A percentile compares a stretch with the other conserved stretches of the same genome.
phyloP scores from a whole-genome alignment of 2,888 invertebrate species.

The Coremacera marginata region DNA sequence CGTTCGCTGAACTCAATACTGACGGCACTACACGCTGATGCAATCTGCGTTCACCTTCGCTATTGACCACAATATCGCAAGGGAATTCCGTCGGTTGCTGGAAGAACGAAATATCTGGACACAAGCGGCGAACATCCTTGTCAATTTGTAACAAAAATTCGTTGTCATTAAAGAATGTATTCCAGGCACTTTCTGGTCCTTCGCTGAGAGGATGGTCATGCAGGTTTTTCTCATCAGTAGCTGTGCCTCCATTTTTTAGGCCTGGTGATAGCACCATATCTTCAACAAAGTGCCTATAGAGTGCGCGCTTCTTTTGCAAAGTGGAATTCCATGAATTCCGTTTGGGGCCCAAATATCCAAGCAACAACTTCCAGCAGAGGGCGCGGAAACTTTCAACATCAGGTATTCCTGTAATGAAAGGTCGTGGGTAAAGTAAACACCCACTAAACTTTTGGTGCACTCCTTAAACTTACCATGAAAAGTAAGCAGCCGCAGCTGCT shows the following conservation, averaged over 20 bases:
- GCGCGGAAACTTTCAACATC: conserved; percentile 87
- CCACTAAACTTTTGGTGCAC: conserved; percentile 23
- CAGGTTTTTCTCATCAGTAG: conserved; percentile 58
- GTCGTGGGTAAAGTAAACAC: not conserved
- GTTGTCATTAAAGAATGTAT: conserved; percentile 94
- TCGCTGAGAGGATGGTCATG: conserved; percentile 92
- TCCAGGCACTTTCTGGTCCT: conserved; percentile 96
- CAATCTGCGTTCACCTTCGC: conserved; percentile 84
- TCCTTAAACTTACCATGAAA: conserved; percentile 78
- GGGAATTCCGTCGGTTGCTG: conserved; percentile 94
- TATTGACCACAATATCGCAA: conserved; percentile 83
- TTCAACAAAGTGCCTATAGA: conserved; percentile 87
- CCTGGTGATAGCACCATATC: conserved; percentile 92
- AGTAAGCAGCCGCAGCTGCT: conserved; percentile 77
- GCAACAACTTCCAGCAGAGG: conserved; percentile 88
- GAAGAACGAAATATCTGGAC: conserved; percentile 98
- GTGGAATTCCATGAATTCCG: conserved; percentile 78
- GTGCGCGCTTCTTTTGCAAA: conserved; percentile 80
- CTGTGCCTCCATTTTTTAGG: conserved; percentile 62
- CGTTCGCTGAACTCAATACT: conserved; percentile 86
- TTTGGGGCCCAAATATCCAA: conserved; percentile 85
- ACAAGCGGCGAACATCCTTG: conserved; percentile 93
- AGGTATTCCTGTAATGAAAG: conserved; percentile 80
- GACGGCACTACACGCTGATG: conserved; percentile 91
- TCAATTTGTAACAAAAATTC: conserved; percentile 97